Evolutionary conservation across 2,888 invertebrate genomes (phyloP), one percentile per base, ranked within the genome.

Genomic region (Harmothoe impar): DNA sequence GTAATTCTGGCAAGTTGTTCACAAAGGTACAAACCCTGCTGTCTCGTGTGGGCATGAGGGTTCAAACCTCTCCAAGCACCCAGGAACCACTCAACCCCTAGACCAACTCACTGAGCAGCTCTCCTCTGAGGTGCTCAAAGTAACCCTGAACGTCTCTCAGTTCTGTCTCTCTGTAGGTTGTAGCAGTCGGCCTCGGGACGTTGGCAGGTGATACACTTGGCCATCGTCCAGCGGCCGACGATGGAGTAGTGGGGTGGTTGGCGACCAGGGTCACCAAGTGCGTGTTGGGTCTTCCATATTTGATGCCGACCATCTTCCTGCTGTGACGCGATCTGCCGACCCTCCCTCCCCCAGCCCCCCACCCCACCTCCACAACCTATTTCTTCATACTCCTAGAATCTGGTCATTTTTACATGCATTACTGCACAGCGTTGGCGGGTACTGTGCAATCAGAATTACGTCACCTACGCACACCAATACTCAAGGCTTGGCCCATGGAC

Each of bases 241-340:
- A n/a, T n/a, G 68, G 15, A 15, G n/a, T 68, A 68, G 5, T 5
- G 12, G 68, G 68, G 68, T 29, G 72, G 15, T 43, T 10, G 43
- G 43, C 43, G 62, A 7, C 62, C n/a, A n/a, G 72, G 72, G 72
- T 72, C 72, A 72, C 29, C 20, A 25, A 72, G 72, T 72, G 25
- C 72, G 31, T 29, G 15, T 15, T 25, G 25, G 72, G 29, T 29
- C 29, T 25, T 72, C 72, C 31, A 72, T 72, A 72, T 72, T 72
- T 72, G 72, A 72, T 72, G 72, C 0, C 72, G n/a, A 72, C 15
- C 72, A 20, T 15, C 62, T 43, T 43, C n/a, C 62, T 3, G 7
- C 62, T 62, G 72, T n/a, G 72, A 29, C 29, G 72, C 25, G 72
- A 72, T 72, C 72, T 62, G 62, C 25, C 72, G 31, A 72, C 29